These are phyloP conservation scores for Dione juno DNA, from an alignment of 2,888 invertebrate genomes.

Conservation along the genomic window DNA sequence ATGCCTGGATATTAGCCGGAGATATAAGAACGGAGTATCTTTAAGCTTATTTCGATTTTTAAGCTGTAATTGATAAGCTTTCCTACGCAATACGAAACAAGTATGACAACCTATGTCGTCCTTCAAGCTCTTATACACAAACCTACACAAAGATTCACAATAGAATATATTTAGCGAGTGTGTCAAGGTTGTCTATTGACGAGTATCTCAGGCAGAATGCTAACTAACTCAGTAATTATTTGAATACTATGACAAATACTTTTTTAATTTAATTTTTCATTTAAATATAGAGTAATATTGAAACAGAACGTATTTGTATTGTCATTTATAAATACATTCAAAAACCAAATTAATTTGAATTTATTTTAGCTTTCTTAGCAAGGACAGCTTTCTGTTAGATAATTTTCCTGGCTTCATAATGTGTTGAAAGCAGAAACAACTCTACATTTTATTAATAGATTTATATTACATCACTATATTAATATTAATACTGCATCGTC, in stretches of 20 bases:
- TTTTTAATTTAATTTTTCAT: conserved; percentile 11
- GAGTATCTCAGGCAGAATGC: conserved; percentile 29
- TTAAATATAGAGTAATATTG: background rate
- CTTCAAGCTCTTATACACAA: conserved; percentile 36
- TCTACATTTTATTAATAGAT: background rate
- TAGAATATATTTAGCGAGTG: conserved; percentile 42
- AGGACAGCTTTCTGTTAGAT: no score
- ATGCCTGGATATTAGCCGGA: no score
- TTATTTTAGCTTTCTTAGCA: no score
- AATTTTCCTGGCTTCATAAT: no score
- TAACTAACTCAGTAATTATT: conserved; percentile 33
- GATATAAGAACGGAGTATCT: no score
- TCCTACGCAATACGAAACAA: conserved; percentile 1
- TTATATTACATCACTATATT: background rate
- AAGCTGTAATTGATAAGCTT: background rate
- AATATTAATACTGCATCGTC: background rate
- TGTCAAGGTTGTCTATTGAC: conserved; percentile 44
- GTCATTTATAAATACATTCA: no score
- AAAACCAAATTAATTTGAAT: no score
- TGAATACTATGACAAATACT: conserved; percentile 2
- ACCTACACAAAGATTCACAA: conserved; percentile 41
- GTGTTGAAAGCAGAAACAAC: no score
- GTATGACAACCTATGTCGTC: conserved; percentile 17
- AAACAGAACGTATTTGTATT: no score
- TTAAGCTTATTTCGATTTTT: background rate